A percentile compares a stretch with the other conserved stretches of the same genome.
Conservation (phyloP, 1,140 invertebrate species). For the Ceratina japonica region DNA sequence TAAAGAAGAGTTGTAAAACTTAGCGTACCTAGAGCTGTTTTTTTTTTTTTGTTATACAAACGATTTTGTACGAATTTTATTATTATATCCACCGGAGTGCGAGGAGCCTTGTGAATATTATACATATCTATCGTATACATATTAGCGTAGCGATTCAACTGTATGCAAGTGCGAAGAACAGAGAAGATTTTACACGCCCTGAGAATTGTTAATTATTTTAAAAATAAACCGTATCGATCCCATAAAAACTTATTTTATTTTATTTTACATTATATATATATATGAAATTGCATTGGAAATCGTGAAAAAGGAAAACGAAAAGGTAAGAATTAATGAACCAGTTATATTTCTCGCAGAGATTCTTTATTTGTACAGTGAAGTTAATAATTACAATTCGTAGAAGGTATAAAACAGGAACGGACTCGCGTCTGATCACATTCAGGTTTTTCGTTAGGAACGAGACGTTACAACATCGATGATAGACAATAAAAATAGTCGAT, state of each 20-base stretch:
- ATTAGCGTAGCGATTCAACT: slow-evolving; percentile 56
- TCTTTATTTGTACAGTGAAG: slow-evolving; percentile 37
- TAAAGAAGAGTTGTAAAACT: slow-evolving; percentile 14
- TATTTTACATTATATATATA: no score
- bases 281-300: no score
- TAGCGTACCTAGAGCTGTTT: slow-evolving; percentile 68
- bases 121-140: slow-evolving; percentile 73
- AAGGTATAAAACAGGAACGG: slow-evolving; percentile 52
- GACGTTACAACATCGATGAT: slow-evolving; percentile 16
- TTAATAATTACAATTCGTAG: slow-evolving; percentile 39
- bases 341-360: not conserved
- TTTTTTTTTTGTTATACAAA: slow-evolving; percentile 68
- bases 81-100: slow-evolving; percentile 51
- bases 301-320: no score
- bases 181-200: slow-evolving; percentile 39
- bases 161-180: slow-evolving; percentile 5
- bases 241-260: slow-evolving; percentile 8
- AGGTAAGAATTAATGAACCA: not conserved
- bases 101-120: slow-evolving; percentile 75
- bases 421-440: slow-evolving; percentile 34
- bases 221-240: slow-evolving; percentile 71
- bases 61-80: slow-evolving; percentile 77
- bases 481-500: slow-evolving; percentile 8
- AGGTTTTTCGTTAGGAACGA: slow-evolving; percentile 34
- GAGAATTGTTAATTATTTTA: slow-evolving; percentile 76